These are phyloP conservation scores for Aethina tumida DNA, from an alignment of 1,140 invertebrate species.

Conservation along the genomic window DNA sequence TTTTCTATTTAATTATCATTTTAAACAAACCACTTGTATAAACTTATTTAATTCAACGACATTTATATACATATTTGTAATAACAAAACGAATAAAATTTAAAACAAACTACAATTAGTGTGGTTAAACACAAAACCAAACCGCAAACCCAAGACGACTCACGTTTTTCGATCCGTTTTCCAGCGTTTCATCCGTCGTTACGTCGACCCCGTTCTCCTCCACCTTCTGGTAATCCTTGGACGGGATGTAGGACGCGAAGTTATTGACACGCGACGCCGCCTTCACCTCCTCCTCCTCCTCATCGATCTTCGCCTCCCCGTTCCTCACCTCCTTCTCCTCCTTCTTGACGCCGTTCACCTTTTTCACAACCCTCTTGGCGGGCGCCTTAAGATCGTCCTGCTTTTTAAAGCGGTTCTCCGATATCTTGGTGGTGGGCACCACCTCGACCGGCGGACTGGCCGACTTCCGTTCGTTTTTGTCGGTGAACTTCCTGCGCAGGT, in stretches of 20 bases:
- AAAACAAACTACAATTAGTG: conserved; percentile 4
- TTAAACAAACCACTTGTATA: too few species aligned
- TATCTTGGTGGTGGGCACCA: conserved; percentile 9
- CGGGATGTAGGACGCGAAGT: conserved; percentile 49
- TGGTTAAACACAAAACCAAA: not conserved
- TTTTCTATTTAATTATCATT: too few species aligned
- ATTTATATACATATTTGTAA: too few species aligned
- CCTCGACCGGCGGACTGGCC: conserved; percentile 20
- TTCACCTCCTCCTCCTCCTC: conserved; percentile 14
- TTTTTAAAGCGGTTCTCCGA: conserved; percentile 17
- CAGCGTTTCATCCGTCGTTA: conserved; percentile 6
- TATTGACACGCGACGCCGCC: conserved; percentile 26
- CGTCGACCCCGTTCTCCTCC: conserved; percentile 17
- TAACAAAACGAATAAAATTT: too few species aligned
- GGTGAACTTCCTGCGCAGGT: conserved; percentile 44
- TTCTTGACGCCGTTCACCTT: conserved; percentile 14
- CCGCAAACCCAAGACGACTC: conserved; percentile 1
- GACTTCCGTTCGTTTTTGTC: conserved; percentile 19
- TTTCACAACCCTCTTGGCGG: conserved; percentile 7
- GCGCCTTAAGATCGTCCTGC: conserved; percentile 10
- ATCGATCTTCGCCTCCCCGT: conserved; percentile 12
- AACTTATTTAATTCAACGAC: too few species aligned
- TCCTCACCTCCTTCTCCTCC: conserved; percentile 16
- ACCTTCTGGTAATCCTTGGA: conserved; percentile 28
- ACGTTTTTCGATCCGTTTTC: conserved; percentile 8